Evolutionary conservation across 2,888 invertebrate genomes (phyloP).

Genomic region (Drosophila paramelanica): DNA sequence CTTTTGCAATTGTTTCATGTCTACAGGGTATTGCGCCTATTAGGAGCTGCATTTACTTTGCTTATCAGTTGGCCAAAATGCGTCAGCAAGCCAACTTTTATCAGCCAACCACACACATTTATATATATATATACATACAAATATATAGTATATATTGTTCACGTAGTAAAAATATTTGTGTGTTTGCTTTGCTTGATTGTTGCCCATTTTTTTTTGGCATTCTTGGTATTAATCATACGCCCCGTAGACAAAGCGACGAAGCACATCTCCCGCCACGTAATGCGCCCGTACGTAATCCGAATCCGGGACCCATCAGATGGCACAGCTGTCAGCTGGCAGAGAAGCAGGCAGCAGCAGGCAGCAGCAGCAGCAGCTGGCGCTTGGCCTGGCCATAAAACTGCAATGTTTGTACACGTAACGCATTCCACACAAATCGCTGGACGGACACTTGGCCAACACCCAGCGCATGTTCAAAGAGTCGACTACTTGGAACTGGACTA

Average conservation of each 20-base stretch:
- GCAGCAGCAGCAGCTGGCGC: constrained; percentile 12
- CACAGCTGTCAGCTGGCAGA: constrained; percentile 51
- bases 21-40: constrained; percentile 26
- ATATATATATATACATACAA: background rate
- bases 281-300: constrained; percentile 29
- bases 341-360: background rate
- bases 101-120: constrained; percentile 24
- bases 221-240: constrained; percentile 53
- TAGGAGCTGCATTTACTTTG: constrained; percentile 37
- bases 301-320: constrained; percentile 12
- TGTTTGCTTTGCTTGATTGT: background rate
- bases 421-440: constrained; percentile 11
- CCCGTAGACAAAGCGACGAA: constrained; percentile 23
- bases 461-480: background rate
- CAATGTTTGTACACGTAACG: background rate
- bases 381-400: constrained; percentile 8
- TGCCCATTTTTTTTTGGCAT: constrained; percentile 38
- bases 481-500: background rate
- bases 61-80: constrained; percentile 75
- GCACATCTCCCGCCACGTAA: constrained; percentile 6
- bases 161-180: constrained; percentile 1
- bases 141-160: background rate
- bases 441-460: background rate
- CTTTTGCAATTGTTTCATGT: background rate
- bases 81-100: constrained; percentile 60